Percentiles rank a stretch among this genome's conserved stretches.
phyloP scores from a whole-genome alignment of 2,888 invertebrate genomes.

The Thecophora atra region DNA sequence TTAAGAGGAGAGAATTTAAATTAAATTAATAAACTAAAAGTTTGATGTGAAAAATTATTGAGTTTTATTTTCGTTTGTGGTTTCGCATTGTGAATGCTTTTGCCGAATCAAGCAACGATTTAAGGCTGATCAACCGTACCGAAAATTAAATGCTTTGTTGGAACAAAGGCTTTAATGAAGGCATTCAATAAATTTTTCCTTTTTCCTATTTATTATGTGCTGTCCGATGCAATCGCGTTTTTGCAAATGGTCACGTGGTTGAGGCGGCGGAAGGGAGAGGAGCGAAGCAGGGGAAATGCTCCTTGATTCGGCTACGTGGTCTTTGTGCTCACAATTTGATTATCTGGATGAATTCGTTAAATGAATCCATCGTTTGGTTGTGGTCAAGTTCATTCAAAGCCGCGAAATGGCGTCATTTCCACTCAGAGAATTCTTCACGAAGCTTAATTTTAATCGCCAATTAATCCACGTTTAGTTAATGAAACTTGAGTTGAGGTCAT shows the following conservation, averaged over 20 bases:
- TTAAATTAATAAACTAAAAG: too few species aligned
- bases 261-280: too few species aligned
- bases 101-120: not conserved
- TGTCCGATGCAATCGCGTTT: not conserved
- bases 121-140: conserved; percentile 17
- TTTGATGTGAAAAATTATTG: too few species aligned
- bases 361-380: conserved; percentile 4
- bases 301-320: not conserved
- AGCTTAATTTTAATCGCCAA: too few species aligned
- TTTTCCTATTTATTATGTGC: not conserved
- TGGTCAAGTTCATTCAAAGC: not conserved
- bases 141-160: conserved; percentile 10
- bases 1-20: too few species aligned
- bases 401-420: not conserved
- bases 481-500: too few species aligned
- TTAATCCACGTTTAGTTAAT: too few species aligned
- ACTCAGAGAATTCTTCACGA: not conserved
- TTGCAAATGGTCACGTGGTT: too few species aligned
- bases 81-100: not conserved
- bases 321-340: not conserved
- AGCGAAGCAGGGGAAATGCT: too few species aligned
- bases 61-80: not conserved
- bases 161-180: conserved; percentile 14
- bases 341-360: conserved; percentile 12
- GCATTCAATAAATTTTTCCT: not conserved